Conservation (phyloP, 2,888 invertebrate species). For the Synanthedon andrenaeformis region DNA sequence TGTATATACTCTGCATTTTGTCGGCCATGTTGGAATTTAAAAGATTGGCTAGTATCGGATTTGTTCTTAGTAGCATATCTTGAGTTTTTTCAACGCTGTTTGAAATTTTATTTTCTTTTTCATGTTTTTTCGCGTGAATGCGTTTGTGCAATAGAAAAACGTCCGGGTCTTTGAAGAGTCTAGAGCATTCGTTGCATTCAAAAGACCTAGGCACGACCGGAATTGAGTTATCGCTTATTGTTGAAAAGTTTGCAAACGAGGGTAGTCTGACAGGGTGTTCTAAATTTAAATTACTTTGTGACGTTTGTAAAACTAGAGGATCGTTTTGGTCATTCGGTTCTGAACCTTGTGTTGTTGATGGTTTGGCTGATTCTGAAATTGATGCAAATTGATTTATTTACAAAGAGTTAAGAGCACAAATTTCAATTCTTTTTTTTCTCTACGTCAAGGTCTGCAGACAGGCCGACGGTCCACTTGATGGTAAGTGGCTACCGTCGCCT, state of each 20-base stretch:
- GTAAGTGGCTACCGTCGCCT: no score
- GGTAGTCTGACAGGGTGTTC: background rate
- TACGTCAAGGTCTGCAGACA: no score
- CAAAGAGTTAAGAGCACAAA: no score
- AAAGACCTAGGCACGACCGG: background rate
- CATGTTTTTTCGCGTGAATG: slow-evolving; percentile 7
- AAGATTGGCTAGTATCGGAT: slow-evolving; percentile 53
- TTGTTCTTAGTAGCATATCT: slow-evolving; percentile 36
- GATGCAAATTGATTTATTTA: no score
- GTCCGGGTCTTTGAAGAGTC: slow-evolving; percentile 60
- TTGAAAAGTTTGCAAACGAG: background rate
- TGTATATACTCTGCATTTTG: slow-evolving; percentile 6
- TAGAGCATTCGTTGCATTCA: slow-evolving; percentile 46
- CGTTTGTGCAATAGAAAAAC: slow-evolving; percentile 47
- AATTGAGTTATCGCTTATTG: background rate
- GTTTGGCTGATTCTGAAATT: background rate
- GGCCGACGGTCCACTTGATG: no score
- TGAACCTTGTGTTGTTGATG: background rate
- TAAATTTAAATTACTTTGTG: background rate
- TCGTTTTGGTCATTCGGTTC: background rate
- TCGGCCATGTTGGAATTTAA: slow-evolving; percentile 10
- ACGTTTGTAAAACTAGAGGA: background rate
- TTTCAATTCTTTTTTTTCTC: no score
- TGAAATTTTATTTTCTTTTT: slow-evolving; percentile 35
- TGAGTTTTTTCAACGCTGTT: slow-evolving; percentile 16